phyloP scores from a whole-genome alignment of 2,113 vertebrate genomes.

The Psilopogon haemacephalus region DNA sequence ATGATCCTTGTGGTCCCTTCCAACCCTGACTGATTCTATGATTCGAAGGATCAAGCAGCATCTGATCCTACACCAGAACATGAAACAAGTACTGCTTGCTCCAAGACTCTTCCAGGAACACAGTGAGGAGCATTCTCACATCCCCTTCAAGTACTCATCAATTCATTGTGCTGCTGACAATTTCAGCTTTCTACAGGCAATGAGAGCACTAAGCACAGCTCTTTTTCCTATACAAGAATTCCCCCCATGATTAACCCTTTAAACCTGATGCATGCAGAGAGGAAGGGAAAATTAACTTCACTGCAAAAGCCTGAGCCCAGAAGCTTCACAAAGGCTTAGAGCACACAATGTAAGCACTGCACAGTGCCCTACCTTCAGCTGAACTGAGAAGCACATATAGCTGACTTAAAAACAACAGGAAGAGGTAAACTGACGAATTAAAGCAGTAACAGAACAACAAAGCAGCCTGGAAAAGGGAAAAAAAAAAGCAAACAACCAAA shows the following conservation, averaged over 20 bases:
- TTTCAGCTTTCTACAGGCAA: neutral
- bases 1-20: too few relatives aligned
- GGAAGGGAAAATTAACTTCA: neutral
- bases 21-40: too few relatives aligned
- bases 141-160: slow-evolving; percentile 9
- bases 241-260: slow-evolving; percentile 13
- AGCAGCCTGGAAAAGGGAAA: slow-evolving; percentile 57
- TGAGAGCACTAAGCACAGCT: neutral
- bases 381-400: slow-evolving; percentile 33
- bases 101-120: slow-evolving; percentile 14
- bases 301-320: neutral
- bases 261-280: neutral
- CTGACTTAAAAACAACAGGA: slow-evolving; percentile 39
- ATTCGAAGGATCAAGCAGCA: neutral
- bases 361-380: neutral
- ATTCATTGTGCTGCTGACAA: neutral
- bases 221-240: neutral
- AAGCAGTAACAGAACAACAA: slow-evolving; percentile 54
- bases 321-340: neutral
- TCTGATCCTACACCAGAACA: neutral
- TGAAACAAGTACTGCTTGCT: neutral
- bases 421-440: slow-evolving; percentile 43
- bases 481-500: neutral
- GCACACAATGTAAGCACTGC: neutral
- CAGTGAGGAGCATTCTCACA: neutral